Base-by-base conservation (phyloP, 2,113 vertebrate genomes). In the Pollimyrus isidori region DNA sequence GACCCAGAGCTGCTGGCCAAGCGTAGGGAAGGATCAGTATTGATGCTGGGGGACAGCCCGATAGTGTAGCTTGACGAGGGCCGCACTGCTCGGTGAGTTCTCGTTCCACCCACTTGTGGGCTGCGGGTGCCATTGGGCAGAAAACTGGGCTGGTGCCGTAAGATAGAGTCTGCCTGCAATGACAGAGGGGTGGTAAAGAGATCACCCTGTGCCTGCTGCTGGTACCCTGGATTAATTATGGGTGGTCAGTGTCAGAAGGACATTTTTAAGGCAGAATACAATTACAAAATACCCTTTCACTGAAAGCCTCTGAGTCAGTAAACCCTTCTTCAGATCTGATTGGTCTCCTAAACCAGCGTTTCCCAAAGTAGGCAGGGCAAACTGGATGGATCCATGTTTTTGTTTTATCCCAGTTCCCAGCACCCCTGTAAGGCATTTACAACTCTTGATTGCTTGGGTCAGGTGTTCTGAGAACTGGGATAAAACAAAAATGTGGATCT, bases 51-150 rank as follows among this genome's bases (percentile, higher is more conserved):
- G 53, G 95, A 96, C 65, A 96, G 91, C 19, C 96, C 95, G 46
- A 95, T 91, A 82, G 96, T 96, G 92, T 96, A 96, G 92, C 96
- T 96, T 26, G 95, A 95, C 2, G 95, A 96, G 65, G 95, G 96
- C 26, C 95, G 94, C 30, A 96, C 95, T 0, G 94, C 90, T 73
- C 93, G 90, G 89, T 96, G 96, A 21, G 95, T 94, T 90, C 94
- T 92, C 62, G 94, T 91, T 88, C 92, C 93, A 1, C 93, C 92
- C 35, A 94, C 93, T 11, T 96, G 93, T 26, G 95, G 96, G 91
- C 95, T 96, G 92, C 94, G 95, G 90, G 94, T 94, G 90, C 94
- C 94, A 3, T 95, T 96, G 92, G 95, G 95, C 89, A 95, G 89
- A 89, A 96, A 94, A 90, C 95, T 89, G 5, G 93, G 93, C 91